Evolutionary conservation across 1,140 invertebrate genomes (phyloP).

Genomic region (Drosophila kurseongensis): DNA sequence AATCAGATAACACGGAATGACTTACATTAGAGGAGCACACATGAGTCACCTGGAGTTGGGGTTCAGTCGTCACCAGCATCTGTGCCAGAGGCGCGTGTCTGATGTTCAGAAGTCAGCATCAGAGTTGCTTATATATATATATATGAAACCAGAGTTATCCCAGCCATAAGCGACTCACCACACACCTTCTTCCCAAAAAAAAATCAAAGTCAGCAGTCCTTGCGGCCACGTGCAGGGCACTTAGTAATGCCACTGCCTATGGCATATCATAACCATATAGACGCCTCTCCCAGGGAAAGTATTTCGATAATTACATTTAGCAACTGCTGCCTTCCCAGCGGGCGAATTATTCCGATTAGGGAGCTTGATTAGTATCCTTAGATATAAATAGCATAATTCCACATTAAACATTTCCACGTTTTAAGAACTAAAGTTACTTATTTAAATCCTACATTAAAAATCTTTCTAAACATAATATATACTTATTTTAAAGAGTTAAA

Average conservation of each 20-base stretch:
- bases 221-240: too few species aligned
- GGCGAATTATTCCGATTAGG: slow-evolving; percentile 10
- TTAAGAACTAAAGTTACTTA: too few species aligned
- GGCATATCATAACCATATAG: slow-evolving; percentile 26
- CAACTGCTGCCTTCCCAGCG: slow-evolving; percentile 37
- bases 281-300: slow-evolving; percentile 46
- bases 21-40: slow-evolving; percentile 45
- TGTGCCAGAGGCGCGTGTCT: slow-evolving; percentile 42
- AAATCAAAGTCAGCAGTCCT: slow-evolving; percentile 48
- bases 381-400: too few species aligned
- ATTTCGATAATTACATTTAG: slow-evolving; percentile 78
- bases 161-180: slow-evolving; percentile 3
- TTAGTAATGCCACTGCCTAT: slow-evolving; percentile 22
- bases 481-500: too few species aligned
- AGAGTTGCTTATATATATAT: background rate
- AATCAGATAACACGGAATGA: slow-evolving; percentile 79
- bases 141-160: slow-evolving; percentile 11
- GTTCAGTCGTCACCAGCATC: slow-evolving; percentile 37
- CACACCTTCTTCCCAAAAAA: slow-evolving; percentile 23
- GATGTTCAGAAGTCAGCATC: slow-evolving; percentile 13
- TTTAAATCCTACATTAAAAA: too few species aligned
- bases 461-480: too few species aligned
- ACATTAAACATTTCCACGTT: too few species aligned
- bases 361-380: background rate
- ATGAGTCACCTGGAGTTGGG: slow-evolving; percentile 8